Evolutionary conservation across 2,113 vertebrate genomes (phyloP).

Genomic region (Eulemur macaco): DNA sequence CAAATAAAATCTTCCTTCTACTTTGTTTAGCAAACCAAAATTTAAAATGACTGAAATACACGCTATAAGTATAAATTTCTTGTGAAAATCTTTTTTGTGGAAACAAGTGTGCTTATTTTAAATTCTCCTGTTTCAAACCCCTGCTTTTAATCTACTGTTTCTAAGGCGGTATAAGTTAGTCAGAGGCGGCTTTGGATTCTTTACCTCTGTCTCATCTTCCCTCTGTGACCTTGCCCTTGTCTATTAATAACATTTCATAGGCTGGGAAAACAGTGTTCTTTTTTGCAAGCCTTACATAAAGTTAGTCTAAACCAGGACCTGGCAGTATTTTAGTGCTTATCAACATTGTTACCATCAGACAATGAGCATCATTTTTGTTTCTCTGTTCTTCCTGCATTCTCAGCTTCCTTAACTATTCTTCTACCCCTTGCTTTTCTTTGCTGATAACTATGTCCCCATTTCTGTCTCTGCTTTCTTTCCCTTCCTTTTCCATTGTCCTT

Average conservation of each 20-base stretch:
- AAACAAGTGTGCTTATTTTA: background rate
- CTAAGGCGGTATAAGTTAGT: slow-evolving; percentile 23
- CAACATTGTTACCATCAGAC: background rate
- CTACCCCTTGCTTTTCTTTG: background rate
- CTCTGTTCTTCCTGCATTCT: background rate
- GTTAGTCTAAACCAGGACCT: background rate
- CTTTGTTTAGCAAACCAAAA: slow-evolving; percentile 38
- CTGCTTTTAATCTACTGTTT: background rate
- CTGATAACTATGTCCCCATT: background rate
- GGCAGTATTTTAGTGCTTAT: background rate
- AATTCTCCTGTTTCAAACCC: slow-evolving; percentile 7
- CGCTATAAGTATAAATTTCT: background rate
- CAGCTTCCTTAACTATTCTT: background rate
- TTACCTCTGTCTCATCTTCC: slow-evolving; percentile 33
- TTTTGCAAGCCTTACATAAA: background rate
- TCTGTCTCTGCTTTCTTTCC: background rate
- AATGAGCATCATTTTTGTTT: background rate
- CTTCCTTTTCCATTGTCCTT: background rate
- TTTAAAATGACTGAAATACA: background rate
- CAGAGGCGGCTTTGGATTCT: slow-evolving; percentile 41
- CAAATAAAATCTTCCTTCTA: background rate
- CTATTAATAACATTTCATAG: background rate
- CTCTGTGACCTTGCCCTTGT: background rate
- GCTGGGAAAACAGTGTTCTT: slow-evolving; percentile 5
- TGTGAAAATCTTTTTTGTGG: slow-evolving; percentile 44